Evolutionary conservation across 2,888 invertebrate genomes (phyloP), one percentile per base, ranked within the genome.

Genomic region (Epinotia bilunana): DNA sequence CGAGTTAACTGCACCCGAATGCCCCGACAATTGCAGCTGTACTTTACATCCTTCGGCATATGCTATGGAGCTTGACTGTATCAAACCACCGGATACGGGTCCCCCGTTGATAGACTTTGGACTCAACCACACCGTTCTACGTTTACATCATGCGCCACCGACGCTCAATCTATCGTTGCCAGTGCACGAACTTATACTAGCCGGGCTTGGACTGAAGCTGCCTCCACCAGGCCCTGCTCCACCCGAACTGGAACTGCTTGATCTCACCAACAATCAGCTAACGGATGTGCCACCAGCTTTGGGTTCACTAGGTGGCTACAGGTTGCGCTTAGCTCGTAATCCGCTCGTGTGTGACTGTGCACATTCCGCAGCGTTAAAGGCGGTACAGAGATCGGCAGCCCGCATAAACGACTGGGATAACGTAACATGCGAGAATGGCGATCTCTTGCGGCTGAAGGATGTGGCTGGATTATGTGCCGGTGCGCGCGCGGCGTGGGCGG

Each of bases 331-430:
- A 11, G 76, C 80, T 7, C 64, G 70, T 5, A 85, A 86, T 72
- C 81, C 80, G 13, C 61, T 84, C 12, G 69, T 13, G 4, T 86
- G 86, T 74, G 76, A 78, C 46, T 85, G 86, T 72, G 73, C 28
- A 16, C 72, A 77, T 68, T 46, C 67, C 1, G 74, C 63, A 4
- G 75, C 70, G 39, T 60, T 82, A n/a, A 68, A 39, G 57, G 71
- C 57, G 13, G 16, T 80, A 28, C 74, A 20, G 74, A 23, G 18
- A 9, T 67, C 33, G 12, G 43, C 43, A 12, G 6, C 0, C 5
- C 72, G 12, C 2, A 72, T 86, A 0, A 11, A 13, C 0, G 86
- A 87, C 75, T 72, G 76, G 20, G 46, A 33, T 18, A 62, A 23
- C 16, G 28, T 83, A 0, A 76, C 68, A 0, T 85, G 86, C 72